These are phyloP conservation scores for Scomber japonicus DNA, from an alignment of 2,113 vertebrate species.

Conservation along the genomic window DNA sequence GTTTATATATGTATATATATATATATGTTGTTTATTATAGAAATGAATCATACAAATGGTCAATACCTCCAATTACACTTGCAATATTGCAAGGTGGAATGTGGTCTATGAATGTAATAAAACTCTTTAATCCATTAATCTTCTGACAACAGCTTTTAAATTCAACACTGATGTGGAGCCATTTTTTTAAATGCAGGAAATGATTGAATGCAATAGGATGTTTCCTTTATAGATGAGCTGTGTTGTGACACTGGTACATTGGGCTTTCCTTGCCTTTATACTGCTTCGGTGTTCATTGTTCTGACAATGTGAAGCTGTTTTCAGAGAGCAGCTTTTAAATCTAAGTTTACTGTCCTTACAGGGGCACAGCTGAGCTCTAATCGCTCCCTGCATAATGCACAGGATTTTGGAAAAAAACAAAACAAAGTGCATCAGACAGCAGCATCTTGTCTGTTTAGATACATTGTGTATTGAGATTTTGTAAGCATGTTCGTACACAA, in stretches of 20 bases:
- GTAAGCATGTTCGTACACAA: neutral
- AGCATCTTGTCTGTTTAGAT: neutral
- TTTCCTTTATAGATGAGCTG: neutral
- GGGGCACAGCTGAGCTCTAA: neutral
- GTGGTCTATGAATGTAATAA: neutral
- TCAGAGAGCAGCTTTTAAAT: neutral
- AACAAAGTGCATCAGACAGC: neutral
- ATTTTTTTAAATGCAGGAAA: neutral
- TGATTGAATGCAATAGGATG: neutral
- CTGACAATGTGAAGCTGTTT: neutral
- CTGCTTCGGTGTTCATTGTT: neutral
- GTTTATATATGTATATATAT: too few species aligned
- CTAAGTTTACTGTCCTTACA: neutral
- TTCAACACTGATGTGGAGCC: neutral
- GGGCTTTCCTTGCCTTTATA: neutral
- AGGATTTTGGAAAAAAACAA: neutral
- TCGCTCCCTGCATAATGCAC: neutral
- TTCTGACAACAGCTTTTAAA: neutral
- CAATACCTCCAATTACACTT: neutral
- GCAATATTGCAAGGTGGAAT: too few species aligned
- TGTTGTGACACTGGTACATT: neutral
- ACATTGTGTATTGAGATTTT: neutral
- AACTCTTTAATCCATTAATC: neutral
- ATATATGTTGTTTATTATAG: neutral
- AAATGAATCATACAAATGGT: neutral